Evolutionary conservation across 2,797 vertebrate genomes (phyloP).

Genomic region (Brachymystax lenok): DNA sequence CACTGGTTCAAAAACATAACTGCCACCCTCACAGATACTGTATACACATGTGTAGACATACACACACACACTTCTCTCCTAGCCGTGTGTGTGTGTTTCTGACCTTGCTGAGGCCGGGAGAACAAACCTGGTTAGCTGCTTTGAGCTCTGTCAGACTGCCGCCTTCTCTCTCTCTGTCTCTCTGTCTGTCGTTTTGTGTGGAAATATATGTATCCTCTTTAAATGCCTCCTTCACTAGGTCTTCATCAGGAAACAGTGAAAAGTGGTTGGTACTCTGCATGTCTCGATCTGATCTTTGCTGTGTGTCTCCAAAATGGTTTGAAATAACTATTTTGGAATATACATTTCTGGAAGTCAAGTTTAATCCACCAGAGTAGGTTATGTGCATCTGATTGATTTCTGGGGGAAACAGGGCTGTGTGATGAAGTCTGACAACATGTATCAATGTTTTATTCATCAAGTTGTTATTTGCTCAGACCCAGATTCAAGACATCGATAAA

Average conservation of each 20-base stretch:
- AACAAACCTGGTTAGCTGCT: constrained; percentile 39
- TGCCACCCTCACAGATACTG: background rate
- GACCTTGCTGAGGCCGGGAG: constrained; percentile 48
- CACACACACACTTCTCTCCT: background rate
- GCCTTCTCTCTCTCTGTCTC: constrained; percentile 1
- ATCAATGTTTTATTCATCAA: constrained; percentile 7
- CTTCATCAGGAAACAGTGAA: constrained; percentile 14
- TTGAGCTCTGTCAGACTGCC: constrained; percentile 34
- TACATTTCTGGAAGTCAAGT: background rate
- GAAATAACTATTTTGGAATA: background rate
- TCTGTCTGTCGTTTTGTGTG: constrained; percentile 12
- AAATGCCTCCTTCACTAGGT: constrained; percentile 23
- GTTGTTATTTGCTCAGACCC: background rate
- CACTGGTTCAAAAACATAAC: background rate
- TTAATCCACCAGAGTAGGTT: constrained; percentile 8
- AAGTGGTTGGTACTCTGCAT: background rate
- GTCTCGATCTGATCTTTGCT: constrained; percentile 28
- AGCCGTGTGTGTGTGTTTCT: constrained; percentile 22
- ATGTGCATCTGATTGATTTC: constrained; percentile 14
- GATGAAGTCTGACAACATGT: constrained; percentile 18
- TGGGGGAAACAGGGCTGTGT: background rate
- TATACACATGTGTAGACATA: background rate
- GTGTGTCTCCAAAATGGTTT: constrained; percentile 17
- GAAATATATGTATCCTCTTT: constrained; percentile 28
- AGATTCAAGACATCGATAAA: constrained; percentile 15